These are phyloP conservation scores for Numenius arquata DNA, from an alignment of 2,113 vertebrate species.

Conservation along the genomic window DNA sequence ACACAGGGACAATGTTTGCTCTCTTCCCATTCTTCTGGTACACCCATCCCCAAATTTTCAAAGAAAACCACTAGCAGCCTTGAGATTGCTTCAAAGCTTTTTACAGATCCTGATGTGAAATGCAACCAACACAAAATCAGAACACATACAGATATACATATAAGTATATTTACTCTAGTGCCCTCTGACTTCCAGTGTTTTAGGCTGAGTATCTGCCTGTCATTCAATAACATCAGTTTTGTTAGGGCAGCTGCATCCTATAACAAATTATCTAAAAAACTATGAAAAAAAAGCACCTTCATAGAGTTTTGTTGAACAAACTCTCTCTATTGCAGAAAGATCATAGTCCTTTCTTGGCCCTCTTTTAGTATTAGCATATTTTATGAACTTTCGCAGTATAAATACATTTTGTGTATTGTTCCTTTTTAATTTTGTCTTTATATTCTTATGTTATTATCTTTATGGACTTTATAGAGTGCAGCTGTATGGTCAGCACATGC, in stretches of 20 bases:
- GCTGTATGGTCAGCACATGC: background rate
- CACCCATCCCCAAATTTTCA: background rate
- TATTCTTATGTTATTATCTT: background rate
- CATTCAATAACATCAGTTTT: background rate
- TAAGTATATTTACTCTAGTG: background rate
- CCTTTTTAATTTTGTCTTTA: background rate
- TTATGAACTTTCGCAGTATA: background rate
- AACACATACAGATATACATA: accelerated
- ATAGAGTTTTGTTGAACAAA: background rate
- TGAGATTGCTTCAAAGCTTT: background rate
- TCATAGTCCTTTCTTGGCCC: accelerated
- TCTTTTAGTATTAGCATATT: background rate
- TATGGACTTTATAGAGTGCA: background rate
- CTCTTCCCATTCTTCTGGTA: background rate
- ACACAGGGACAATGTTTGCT: accelerated
- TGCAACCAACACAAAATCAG: background rate
- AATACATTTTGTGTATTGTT: background rate
- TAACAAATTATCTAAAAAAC: background rate
- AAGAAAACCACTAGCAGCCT: background rate
- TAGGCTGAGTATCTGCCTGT: background rate
- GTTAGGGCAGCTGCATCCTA: background rate
- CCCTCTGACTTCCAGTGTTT: background rate
- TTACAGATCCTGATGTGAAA: background rate
- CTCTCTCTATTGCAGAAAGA: background rate
- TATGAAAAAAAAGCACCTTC: accelerated